Evolutionary conservation across 2,888 invertebrate species (phyloP), one percentile per base, ranked within the genome.

Genomic region (Gerris lacustris): DNA sequence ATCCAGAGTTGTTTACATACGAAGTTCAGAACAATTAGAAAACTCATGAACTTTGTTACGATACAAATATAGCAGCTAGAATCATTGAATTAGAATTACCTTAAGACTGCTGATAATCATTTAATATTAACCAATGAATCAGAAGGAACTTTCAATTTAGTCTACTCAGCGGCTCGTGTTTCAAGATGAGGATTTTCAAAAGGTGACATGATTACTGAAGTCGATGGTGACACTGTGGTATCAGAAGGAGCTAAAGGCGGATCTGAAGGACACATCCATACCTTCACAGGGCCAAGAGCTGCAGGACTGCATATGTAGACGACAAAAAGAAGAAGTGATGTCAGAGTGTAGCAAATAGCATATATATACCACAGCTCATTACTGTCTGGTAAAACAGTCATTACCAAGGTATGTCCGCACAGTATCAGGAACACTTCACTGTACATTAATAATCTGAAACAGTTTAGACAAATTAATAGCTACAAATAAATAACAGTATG

Each of bases 401-500:
- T 55, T 55, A 55, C 55, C 15, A 55, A 55, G 9, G 55, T 55
- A 15, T 55, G 55, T 55, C 55, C 55, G 15, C 55, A 55, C 5
- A 55, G 5, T 11, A 55, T 5, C 15, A 55, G 11, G 15, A 55
- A 55, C 15, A 55, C 55, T 55, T 55, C 55, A 55, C 11, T 55
- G 55, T 55, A 55, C 55, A 55, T 55, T 55, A 55, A 55, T 55
- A 55, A 55, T 15, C 55, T 55, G 55, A 55, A 55, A 55, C 15
- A 55, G 5, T 31, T 31, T 4, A 4, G 1, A 4, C 31, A 31
- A 31, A 31, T 31, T 31, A 31, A 2, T 31, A 31, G 31, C 31
- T 31, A 31, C 31, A 31, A 31, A 31, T 31, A 31, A 31, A 31
- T 31, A 31, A 31, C 31, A 31, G 31, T 31, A 31, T 31, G 4